Evolutionary conservation across 1,140 invertebrate species (phyloP), one percentile per base, ranked within the genome.

Genomic region (Formica exsecta): DNA sequence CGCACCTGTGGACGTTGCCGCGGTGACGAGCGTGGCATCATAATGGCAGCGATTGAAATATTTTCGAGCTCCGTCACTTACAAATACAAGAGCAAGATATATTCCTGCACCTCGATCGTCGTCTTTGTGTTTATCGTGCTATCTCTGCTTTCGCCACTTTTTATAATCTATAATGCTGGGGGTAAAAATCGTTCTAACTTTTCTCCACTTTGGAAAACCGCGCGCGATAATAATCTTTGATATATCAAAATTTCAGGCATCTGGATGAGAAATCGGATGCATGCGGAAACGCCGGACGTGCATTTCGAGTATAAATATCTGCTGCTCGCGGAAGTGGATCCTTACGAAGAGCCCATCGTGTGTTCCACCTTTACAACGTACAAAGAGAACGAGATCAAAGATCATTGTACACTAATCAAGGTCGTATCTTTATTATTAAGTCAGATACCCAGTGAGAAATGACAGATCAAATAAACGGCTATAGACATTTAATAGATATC

Each of bases 301-400:
- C 91, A 90, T 77, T 95, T 95, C 59, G 92, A 91, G 73, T 93
- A 95, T 64, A 93, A 94, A 88, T 95, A 95, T 87, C 73, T 95
- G 62, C 71, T 95, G n/a, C 71, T 95, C 44, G 93, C 89, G 8
- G 93, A 95, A 54, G 91, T 87, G 51, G 90, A 90, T 64, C 81
- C 88, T 38, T 84, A 92, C 22, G 73, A 85, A 1, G 73, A 90
- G 41, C 94, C 94, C 25, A 89, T 95, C 41, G 87, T 94, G 41
- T 95, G 95, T 89, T 93, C 95, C 7, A 93, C 93, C 64, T 95
- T 94, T 87, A 87, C 87, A 48, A 91, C 89, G 38, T 95, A 95
- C 68, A 94, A 94, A 65, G 90, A 93, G 85, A 95, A 95, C 88
- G 59, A 85, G 80, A 93, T 95, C 87, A 76, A 91, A 44, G 95